A percentile compares a stretch with the other conserved stretches of the same genome.
Conservation (phyloP, 1,140 invertebrate species). For the Dryas iulia region DNA sequence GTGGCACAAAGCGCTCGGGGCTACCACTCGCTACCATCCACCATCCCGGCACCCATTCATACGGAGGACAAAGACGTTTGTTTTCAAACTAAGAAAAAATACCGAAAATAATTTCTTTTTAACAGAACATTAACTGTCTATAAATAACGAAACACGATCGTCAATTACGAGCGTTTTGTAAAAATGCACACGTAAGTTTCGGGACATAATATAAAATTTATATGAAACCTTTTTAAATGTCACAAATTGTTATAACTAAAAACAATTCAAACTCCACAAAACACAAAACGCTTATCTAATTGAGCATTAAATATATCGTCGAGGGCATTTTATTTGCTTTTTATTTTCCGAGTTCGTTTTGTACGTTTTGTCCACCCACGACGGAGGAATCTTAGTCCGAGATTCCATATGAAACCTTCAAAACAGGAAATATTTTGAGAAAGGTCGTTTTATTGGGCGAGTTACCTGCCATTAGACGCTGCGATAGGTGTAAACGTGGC, state of each 20-base stretch:
- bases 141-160: slow-evolving; percentile 52
- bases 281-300: slow-evolving; percentile 78
- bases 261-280: slow-evolving; percentile 71
- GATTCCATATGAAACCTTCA: slow-evolving; percentile 61
- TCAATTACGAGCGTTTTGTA: slow-evolving; percentile 39
- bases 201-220: slow-evolving; percentile 38
- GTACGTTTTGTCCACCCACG: slow-evolving; percentile 75
- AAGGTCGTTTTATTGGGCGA: slow-evolving; percentile 74
- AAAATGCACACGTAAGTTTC: slow-evolving; percentile 42
- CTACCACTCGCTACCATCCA: slow-evolving; percentile 69
- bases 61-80: slow-evolving; percentile 70
- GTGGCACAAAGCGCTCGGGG: slow-evolving; percentile 63
- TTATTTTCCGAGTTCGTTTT: slow-evolving; percentile 72
- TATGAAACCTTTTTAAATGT: slow-evolving; percentile 54
- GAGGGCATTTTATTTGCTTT: slow-evolving; percentile 73
- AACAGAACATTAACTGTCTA: slow-evolving; percentile 45
- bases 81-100: slow-evolving; percentile 70
- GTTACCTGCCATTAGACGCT: slow-evolving; percentile 76
- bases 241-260: slow-evolving; percentile 64
- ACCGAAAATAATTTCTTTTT: slow-evolving; percentile 65
- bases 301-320: slow-evolving; percentile 78
- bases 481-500: slow-evolving; percentile 75
- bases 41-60: slow-evolving; percentile 62
- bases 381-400: slow-evolving; percentile 55
- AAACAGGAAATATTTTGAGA: slow-evolving; percentile 75